Evolutionary conservation across 2,888 invertebrate genomes (phyloP).

Genomic region (Andrena bicolor): DNA sequence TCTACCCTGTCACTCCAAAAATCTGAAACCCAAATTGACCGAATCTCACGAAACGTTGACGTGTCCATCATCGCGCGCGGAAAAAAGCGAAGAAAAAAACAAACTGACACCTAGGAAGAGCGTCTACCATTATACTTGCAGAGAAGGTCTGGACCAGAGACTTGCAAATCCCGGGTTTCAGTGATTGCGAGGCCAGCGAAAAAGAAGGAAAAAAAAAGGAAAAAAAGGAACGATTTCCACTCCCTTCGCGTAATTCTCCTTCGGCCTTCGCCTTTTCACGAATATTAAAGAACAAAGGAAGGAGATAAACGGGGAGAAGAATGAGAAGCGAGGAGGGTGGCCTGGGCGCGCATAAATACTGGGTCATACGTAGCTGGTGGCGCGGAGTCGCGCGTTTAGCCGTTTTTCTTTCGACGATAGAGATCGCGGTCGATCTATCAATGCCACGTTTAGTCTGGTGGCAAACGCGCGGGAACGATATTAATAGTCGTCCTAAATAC

Average conservation of each 20-base stretch:
- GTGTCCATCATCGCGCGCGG: background rate
- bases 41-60: background rate
- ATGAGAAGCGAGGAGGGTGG: conserved; percentile 1
- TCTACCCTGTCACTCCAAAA: too few species aligned
- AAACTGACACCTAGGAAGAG: background rate
- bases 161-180: background rate
- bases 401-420: conserved; percentile 52
- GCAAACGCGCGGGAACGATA: conserved; percentile 47
- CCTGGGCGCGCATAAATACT: conserved; percentile 27
- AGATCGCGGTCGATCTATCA: conserved; percentile 55
- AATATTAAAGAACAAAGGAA: conserved; percentile 18
- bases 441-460: conserved; percentile 46
- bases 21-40: background rate
- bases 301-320: conserved; percentile 18
- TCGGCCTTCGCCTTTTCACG: conserved; percentile 1
- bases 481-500: conserved; percentile 58
- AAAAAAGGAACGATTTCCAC: conserved; percentile 6
- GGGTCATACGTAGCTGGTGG: conserved; percentile 27
- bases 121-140: background rate
- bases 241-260: conserved; percentile 13
- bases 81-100: background rate
- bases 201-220: background rate
- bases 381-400: conserved; percentile 17
- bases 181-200: conserved; percentile 20
- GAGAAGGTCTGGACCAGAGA: background rate